These are phyloP conservation scores for Artibeus lituratus DNA, from an alignment of 2,797 vertebrate genomes.

Conservation along the genomic window DNA sequence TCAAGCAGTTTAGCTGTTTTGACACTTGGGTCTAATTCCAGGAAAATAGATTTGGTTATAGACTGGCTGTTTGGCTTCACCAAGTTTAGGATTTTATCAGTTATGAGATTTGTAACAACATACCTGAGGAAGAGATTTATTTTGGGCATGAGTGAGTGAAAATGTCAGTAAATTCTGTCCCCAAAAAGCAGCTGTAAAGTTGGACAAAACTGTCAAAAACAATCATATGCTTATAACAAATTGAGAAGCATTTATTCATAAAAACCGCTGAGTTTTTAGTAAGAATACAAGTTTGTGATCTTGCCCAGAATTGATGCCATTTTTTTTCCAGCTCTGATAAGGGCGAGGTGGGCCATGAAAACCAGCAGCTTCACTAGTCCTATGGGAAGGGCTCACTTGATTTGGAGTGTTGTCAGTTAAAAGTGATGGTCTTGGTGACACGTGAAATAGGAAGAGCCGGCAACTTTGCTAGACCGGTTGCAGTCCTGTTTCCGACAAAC, in stretches of 20 bases:
- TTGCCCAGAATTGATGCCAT: background rate
- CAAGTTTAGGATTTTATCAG: background rate
- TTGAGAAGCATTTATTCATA: background rate
- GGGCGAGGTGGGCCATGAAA: background rate
- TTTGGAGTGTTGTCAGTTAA: background rate
- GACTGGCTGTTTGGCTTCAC: background rate
- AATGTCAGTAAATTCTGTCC: background rate
- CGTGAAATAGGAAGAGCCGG: background rate
- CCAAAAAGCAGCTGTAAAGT: background rate
- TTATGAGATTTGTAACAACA: background rate
- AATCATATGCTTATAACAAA: background rate
- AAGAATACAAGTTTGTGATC: background rate
- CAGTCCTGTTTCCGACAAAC: background rate
- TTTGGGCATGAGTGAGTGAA: background rate
- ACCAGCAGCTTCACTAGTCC: background rate
- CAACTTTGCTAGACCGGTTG: background rate
- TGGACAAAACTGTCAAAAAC: background rate
- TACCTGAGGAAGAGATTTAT: background rate
- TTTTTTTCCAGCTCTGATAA: background rate
- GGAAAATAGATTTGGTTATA: background rate
- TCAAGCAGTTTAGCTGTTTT: background rate
- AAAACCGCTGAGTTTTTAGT: background rate
- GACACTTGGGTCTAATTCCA: constrained; percentile 12
- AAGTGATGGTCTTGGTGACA: background rate
- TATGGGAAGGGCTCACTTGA: background rate